Conservation (phyloP, 2,797 vertebrate genomes). For the Cossypha dichroa region DNA sequence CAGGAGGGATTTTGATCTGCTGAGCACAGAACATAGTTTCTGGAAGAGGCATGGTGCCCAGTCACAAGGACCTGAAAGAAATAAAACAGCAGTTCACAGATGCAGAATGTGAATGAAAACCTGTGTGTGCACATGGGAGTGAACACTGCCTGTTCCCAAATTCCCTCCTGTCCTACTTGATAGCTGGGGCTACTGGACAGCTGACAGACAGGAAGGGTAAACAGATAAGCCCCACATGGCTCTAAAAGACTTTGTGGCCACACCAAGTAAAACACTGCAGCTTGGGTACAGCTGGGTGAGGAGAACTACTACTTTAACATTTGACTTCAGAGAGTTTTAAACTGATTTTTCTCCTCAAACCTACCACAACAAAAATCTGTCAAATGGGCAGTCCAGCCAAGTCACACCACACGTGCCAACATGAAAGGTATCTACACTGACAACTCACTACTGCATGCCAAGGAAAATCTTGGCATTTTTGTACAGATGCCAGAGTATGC, state of each 20-base stretch:
- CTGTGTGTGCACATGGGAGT: fast-evolving
- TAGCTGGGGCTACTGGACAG: neutral
- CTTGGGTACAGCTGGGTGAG: neutral
- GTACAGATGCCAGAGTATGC: neutral
- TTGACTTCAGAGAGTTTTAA: neutral
- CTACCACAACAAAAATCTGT: neutral
- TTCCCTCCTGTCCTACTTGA: fast-evolving
- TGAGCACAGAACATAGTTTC: slow-evolving; percentile 91
- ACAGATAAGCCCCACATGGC: fast-evolving
- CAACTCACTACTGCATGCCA: neutral
- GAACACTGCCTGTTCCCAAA: neutral
- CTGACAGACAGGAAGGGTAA: neutral
- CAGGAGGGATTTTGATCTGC: slow-evolving; percentile 91
- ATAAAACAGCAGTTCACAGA: neutral
- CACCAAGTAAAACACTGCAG: neutral
- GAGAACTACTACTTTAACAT: neutral
- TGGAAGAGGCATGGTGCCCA: slow-evolving; percentile 84
- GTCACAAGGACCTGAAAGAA: neutral
- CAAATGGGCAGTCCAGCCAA: neutral
- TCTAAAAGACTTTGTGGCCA: neutral
- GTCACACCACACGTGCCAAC: neutral
- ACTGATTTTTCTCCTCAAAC: neutral
- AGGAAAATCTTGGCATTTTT: neutral
- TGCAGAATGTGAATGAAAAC: neutral
- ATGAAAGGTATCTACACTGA: neutral